phyloP scores from a whole-genome alignment of 2,113 vertebrate species.

The Cettia cetti region DNA sequence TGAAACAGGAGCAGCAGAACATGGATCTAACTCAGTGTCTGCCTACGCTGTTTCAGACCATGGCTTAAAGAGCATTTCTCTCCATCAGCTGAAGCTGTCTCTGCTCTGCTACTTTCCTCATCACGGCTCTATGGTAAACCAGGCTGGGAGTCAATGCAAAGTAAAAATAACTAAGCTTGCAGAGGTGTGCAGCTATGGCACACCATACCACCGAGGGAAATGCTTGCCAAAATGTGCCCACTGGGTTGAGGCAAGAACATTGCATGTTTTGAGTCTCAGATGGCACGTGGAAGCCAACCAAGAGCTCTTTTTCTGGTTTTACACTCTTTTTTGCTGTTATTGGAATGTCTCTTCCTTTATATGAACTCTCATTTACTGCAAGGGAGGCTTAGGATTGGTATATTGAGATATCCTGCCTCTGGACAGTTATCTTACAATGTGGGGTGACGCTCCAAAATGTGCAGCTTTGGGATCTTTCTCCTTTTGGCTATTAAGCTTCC shows the following conservation, averaged over 20 bases:
- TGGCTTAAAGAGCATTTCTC: not conserved
- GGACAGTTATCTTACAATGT: not conserved
- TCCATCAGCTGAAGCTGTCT: not conserved
- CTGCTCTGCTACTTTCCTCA: not conserved
- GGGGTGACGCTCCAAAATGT: not conserved
- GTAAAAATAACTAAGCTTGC: not conserved
- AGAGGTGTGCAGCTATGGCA: not conserved
- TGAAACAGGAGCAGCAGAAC: slow-evolving; percentile 19
- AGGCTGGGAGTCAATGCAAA: not conserved
- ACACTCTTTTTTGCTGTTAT: not conserved
- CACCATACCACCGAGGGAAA: rapidly evolving
- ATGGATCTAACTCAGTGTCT: not conserved
- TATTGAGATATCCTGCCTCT: not conserved
- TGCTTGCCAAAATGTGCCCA: not conserved
- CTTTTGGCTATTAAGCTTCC: not conserved
- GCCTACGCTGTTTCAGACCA: not conserved
- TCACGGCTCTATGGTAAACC: not conserved
- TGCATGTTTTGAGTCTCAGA: not conserved
- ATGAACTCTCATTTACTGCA: not conserved
- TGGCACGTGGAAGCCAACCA: not conserved
- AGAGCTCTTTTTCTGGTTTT: not conserved
- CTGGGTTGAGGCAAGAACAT: not conserved
- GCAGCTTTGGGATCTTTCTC: not conserved
- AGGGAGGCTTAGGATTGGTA: not conserved
- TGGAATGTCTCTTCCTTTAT: not conserved